A percentile compares a stretch with the other conserved stretches of the same genome.
phyloP scores from a whole-genome alignment of 2,797 vertebrate genomes.

The Hoplostethus mediterraneus region DNA sequence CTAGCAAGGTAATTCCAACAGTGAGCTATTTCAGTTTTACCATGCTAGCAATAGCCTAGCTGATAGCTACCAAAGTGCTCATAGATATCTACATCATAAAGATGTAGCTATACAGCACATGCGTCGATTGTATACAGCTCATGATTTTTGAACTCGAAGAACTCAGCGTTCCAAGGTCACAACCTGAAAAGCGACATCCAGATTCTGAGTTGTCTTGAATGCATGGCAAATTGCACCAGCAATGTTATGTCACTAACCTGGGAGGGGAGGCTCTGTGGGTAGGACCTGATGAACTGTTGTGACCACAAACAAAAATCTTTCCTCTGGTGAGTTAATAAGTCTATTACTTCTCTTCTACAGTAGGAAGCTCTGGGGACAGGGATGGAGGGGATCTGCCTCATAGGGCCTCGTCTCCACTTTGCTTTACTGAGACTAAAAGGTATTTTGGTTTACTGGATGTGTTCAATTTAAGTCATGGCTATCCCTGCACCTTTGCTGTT shows the following conservation, averaged over 20 bases:
- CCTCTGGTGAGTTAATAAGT: too few species aligned
- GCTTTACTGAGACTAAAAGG: not conserved
- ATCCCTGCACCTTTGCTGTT: not conserved
- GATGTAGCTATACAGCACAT: not conserved
- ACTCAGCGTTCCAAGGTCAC: not conserved
- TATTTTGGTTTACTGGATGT: slow-evolving; percentile 16
- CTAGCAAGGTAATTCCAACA: too few species aligned
- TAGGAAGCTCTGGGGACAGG: too few species aligned
- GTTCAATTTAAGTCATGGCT: slow-evolving; percentile 6
- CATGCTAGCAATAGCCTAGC: too few species aligned
- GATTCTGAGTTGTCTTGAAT: slow-evolving; percentile 5
- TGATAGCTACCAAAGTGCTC: not conserved
- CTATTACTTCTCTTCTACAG: too few species aligned
- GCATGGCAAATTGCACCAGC: slow-evolving; percentile 31
- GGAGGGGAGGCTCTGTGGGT: not conserved
- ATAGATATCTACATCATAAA: too few species aligned
- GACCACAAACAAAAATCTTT: not conserved
- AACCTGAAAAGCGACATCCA: not conserved
- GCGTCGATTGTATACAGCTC: not conserved
- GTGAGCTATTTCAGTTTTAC: too few species aligned
- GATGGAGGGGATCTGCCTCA: not conserved
- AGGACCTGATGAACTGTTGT: not conserved
- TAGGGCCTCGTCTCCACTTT: not conserved
- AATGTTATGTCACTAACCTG: slow-evolving; percentile 10
- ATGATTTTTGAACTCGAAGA: not conserved